Base-by-base conservation (phyloP, 2,797 vertebrate species). In the Cygnus olor region DNA sequence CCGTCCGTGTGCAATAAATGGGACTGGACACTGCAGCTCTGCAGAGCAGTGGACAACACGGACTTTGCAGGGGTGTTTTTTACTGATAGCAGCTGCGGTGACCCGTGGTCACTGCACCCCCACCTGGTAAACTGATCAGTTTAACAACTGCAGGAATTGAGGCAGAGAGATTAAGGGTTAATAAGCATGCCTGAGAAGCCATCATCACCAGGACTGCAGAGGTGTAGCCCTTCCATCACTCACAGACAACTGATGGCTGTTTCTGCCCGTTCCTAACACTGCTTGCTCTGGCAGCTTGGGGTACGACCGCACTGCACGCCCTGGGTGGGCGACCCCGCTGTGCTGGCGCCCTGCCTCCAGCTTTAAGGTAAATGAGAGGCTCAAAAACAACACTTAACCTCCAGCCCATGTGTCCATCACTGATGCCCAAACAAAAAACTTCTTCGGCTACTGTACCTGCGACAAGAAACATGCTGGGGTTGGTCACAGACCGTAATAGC, bases 41-140 rank as follows among this genome's bases (percentile, higher is more conserved):
- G 94, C 0, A 65, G 56, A 3, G 4, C 70, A 51, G 8, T 18
- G 42, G 13, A 28, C 30, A 54, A 27, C 6, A 28, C 28, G 25
- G 36, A 22, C 4, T 76, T 80, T 49, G 45, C 14, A 21, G 42
- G 47, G 19, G 4, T 8, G 2, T 13, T 61, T 14, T 14, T 32
- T 11, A 11, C 16, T 0, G 9, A 6, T 4, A 0, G 4, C 11
- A 27, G 14, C 10, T 18, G 0, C 2, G 0, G 68, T 0, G 13
- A 6, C 3, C 34, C 2, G 1, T 4, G 0, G 21, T 2, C 49
- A 2, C 16, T 7, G 36, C 36, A 8, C 45, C 80, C 42, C 40
- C 5, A 5, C 2, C 15, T 14, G 64, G 6, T 1, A 14, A 34
- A 10, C 3, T 2, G 8, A 27, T 24, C 6, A 1, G 21, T 30